Evolutionary conservation across 2,888 invertebrate species (phyloP).

Genomic region (Elgonia sp.): DNA sequence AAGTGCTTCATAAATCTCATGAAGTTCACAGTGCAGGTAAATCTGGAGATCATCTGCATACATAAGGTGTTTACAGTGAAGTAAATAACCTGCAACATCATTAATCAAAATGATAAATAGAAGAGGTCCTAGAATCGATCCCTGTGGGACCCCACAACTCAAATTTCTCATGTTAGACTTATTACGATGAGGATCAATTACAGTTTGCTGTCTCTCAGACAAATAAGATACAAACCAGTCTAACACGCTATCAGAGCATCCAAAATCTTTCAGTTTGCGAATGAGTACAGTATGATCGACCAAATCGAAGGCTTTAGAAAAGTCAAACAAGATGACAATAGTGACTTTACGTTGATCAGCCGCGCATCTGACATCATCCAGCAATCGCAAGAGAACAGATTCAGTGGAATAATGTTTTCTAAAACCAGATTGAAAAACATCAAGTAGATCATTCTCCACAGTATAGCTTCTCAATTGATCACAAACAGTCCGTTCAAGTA

Average conservation of each 20-base stretch:
- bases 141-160: background rate
- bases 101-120: background rate
- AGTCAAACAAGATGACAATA: background rate
- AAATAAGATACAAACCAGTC: background rate
- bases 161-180: background rate
- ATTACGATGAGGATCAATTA: background rate
- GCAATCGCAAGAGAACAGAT: background rate
- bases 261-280: background rate
- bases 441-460: background rate
- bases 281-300: background rate
- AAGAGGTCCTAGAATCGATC: constrained; percentile 4
- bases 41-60: background rate
- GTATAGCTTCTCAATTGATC: background rate
- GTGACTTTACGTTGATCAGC: background rate
- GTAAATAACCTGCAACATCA: background rate
- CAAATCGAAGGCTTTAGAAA: constrained; percentile 11
- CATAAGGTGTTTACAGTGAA: background rate
- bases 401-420: background rate
- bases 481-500: background rate
- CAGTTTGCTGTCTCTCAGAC: background rate
- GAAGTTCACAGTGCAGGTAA: background rate
- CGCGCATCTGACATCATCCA: background rate
- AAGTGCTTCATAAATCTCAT: background rate
- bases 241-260: background rate
- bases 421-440: background rate